Conservation (phyloP, 2,888 invertebrate genomes). For the Xestia xanthographa region DNA sequence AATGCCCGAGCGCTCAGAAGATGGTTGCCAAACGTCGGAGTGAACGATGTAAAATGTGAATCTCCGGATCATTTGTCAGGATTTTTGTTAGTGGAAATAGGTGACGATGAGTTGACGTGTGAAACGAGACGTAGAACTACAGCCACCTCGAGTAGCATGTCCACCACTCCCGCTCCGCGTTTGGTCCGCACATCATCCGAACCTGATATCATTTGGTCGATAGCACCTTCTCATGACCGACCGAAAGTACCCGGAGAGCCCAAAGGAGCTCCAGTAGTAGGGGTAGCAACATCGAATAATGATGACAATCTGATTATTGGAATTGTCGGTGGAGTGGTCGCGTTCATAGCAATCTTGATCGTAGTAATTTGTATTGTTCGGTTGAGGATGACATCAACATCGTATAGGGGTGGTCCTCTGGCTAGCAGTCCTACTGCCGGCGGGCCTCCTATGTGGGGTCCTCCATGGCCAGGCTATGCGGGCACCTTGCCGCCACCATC, state of each 20-base stretch:
- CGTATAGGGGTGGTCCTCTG: conserved; percentile 93
- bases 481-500: conserved; percentile 91
- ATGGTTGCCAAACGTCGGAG: conserved; percentile 93
- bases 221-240: conserved; percentile 93
- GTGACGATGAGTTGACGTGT: conserved; percentile 95
- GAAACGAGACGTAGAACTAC: conserved; percentile 91
- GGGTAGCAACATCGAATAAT: conserved; percentile 92
- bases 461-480: conserved; percentile 90
- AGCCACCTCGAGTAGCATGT: conserved; percentile 82
- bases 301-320: conserved; percentile 98
- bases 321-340: conserved; percentile 98
- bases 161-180: conserved; percentile 87
- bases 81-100: conserved; percentile 93
- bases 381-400: conserved; percentile 92
- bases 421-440: conserved; percentile 91
- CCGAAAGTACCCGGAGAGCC: conserved; percentile 90
- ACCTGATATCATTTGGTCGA: conserved; percentile 97
- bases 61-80: conserved; percentile 93
- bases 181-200: conserved; percentile 92
- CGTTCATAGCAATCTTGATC: conserved; percentile 96
- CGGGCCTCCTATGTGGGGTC: conserved; percentile 91
- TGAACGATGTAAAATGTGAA: conserved; percentile 92
- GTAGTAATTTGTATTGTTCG: conserved; percentile 97
- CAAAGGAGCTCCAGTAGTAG: conserved; percentile 90
- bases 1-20: conserved; percentile 94